These are phyloP conservation scores for Diphyllodes magnificus DNA, from an alignment of 2,113 vertebrate species.

Conservation along the genomic window DNA sequence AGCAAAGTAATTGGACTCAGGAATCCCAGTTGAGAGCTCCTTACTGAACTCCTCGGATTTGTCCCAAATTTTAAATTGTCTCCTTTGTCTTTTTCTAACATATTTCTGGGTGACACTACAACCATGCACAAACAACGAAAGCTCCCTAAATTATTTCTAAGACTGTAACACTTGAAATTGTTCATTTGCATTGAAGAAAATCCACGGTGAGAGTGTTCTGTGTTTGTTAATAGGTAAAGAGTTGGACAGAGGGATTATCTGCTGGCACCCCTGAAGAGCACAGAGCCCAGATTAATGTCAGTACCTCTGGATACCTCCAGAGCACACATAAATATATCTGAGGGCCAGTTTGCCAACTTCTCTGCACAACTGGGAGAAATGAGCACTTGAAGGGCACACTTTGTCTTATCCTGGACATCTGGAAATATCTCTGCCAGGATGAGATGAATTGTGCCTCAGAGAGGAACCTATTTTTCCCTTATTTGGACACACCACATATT, in stretches of 20 bases:
- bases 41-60: not conserved
- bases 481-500: not conserved
- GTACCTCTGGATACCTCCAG: not conserved
- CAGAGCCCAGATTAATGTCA: not conserved
- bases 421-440: not conserved
- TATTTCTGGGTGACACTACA: not conserved
- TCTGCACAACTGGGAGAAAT: not conserved
- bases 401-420: not conserved
- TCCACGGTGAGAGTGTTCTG: not conserved
- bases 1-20: not conserved
- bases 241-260: not conserved
- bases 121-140: not conserved
- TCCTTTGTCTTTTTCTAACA: not conserved
- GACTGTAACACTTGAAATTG: not conserved
- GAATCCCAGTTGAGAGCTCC: not conserved
- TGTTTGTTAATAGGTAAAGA: not conserved
- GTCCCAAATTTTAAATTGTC: not conserved
- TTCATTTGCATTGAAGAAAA: not conserved
- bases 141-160: not conserved
- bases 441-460: not conserved
- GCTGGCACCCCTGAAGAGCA: not conserved
- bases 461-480: not conserved
- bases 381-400: not conserved
- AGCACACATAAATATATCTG: not conserved
- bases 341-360: not conserved